Evolutionary conservation across 2,113 vertebrate species (phyloP).

Genomic region (Odontophorus gujanensis): DNA sequence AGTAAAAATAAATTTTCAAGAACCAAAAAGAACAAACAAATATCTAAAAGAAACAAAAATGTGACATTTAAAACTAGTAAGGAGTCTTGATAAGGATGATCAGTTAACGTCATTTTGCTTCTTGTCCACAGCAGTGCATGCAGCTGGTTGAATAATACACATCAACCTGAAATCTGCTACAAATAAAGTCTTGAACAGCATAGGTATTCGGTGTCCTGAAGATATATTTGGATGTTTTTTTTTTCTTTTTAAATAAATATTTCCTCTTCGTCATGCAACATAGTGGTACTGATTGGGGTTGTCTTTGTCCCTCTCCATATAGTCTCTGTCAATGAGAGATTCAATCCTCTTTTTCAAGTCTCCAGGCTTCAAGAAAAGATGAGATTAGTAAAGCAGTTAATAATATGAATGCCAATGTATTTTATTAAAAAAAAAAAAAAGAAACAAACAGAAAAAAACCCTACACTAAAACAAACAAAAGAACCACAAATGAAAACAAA

Average conservation of each 20-base stretch:
- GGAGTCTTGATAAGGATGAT: conserved; percentile 21
- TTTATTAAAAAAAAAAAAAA: background rate
- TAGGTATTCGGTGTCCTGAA: conserved; percentile 50
- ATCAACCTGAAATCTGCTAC: conserved; percentile 62
- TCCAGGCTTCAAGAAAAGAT: conserved; percentile 84
- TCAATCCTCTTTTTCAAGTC: conserved; percentile 97
- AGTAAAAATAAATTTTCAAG: conserved; percentile 37
- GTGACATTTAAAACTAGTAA: background rate
- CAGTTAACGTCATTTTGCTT: conserved; percentile 41
- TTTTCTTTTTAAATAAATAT: background rate
- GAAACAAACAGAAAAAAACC: background rate
- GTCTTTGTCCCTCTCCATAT: conserved; percentile 98
- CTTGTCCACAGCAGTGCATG: conserved; percentile 47
- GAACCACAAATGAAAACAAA: background rate
- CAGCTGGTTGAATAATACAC: conserved; percentile 36
- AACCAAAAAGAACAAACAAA: conserved; percentile 48
- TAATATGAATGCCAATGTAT: background rate
- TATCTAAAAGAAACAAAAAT: background rate
- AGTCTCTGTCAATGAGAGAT: conserved; percentile 97
- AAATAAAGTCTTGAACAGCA: conserved; percentile 53
- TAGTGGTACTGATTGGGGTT: conserved; percentile 98
- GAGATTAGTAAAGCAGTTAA: background rate
- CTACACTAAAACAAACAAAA: background rate
- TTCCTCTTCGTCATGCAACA: conserved; percentile 84
- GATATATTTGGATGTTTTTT: conserved; percentile 32